Evolutionary conservation across 2,113 vertebrate species (phyloP).

Genomic region (Sigmodon hispidus): DNA sequence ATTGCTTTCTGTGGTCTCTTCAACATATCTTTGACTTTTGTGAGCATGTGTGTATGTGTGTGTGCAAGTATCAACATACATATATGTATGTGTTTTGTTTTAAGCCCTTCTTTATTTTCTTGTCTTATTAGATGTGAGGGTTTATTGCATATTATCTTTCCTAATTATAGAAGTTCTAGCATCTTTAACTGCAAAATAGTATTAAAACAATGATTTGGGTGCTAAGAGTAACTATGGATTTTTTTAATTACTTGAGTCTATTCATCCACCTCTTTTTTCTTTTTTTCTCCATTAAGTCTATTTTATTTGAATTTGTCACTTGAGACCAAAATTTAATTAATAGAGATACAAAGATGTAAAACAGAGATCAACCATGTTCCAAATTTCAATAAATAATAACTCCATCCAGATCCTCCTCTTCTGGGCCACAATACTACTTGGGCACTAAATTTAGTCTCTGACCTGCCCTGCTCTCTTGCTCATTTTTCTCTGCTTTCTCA

Average conservation of each 20-base stretch:
- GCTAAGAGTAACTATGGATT: not conserved
- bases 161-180: not conserved
- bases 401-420: not conserved
- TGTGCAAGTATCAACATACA: not conserved
- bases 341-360: conserved; percentile 48
- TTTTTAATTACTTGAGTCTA: conserved; percentile 46
- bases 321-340: conserved; percentile 26
- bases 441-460: not conserved
- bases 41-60: not conserved
- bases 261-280: not conserved
- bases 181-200: not conserved
- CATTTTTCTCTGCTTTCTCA: not conserved
- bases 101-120: not conserved
- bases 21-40: not conserved
- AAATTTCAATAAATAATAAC: not conserved
- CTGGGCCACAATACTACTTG: not conserved
- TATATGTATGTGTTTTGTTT: not conserved
- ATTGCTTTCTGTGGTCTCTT: not conserved
- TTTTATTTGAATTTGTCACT: conserved; percentile 55
- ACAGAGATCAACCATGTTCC: not conserved
- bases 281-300: not conserved
- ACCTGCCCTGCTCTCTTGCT: not conserved
- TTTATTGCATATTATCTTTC: not conserved
- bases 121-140: not conserved
- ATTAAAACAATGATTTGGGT: conserved; percentile 12